Evolutionary conservation across 2,113 vertebrate genomes (phyloP).

Genomic region (Osmerus eperlanus): DNA sequence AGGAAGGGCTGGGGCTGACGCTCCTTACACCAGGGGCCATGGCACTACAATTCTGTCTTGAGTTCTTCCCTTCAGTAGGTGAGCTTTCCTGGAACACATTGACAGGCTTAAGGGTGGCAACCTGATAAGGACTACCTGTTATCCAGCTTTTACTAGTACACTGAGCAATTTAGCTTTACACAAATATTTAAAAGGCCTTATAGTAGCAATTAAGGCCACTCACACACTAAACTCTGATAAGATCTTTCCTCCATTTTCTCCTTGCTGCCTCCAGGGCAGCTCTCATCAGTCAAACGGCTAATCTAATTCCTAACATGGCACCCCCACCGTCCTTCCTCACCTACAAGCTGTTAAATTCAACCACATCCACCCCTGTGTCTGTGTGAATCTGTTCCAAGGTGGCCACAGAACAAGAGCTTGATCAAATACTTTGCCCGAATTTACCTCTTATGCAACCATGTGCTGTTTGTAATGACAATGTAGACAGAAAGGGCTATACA

Average conservation of each 20-base stretch:
- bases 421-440: not conserved
- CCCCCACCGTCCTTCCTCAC: conserved; percentile 31
- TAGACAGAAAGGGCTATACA: not conserved
- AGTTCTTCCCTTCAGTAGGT: not conserved
- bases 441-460: not conserved
- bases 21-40: conserved; percentile 48
- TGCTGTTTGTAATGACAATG: not conserved
- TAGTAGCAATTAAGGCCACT: too few species aligned
- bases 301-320: conserved; percentile 45
- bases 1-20: conserved; percentile 18
- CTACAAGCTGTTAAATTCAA: conserved; percentile 46
- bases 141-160: too few species aligned
- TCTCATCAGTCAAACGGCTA: conserved; percentile 32
- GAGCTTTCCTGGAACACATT: conserved; percentile 12
- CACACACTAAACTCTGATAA: too few species aligned
- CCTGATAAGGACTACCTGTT: too few species aligned
- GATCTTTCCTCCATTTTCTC: conserved; percentile 11
- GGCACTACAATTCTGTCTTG: not conserved
- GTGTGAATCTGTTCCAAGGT: conserved; percentile 34
- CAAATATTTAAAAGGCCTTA: too few species aligned
- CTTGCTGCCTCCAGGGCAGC: not conserved
- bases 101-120: not conserved
- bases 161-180: too few species aligned
- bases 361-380: conserved; percentile 19
- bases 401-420: not conserved